A percentile compares a stretch with the other conserved stretches of the same genome.
Evolutionary conservation across 2,888 invertebrate genomes (phyloP).

Genomic region (Alentia gelatinosa): DNA sequence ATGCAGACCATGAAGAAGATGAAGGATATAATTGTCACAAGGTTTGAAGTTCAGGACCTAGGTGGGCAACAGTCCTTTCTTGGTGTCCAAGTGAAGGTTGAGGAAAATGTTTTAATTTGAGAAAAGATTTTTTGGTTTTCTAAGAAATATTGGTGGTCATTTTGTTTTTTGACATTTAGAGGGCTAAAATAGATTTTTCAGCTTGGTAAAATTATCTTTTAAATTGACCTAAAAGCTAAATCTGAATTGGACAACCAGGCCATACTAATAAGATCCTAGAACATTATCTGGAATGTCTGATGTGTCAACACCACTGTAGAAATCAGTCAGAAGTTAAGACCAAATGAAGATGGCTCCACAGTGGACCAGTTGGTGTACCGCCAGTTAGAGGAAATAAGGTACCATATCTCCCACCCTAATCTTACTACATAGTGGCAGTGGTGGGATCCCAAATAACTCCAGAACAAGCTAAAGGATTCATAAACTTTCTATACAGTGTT

Average conservation of each 20-base stretch:
- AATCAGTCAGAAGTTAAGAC: background rate
- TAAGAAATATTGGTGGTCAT: too few relatives aligned
- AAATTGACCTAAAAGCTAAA: too few relatives aligned
- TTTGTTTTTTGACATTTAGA: too few relatives aligned
- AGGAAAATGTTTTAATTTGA: background rate
- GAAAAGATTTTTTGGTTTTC: too few relatives aligned
- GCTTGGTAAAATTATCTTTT: too few relatives aligned
- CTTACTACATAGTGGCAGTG: too few relatives aligned
- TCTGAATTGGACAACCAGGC: conserved; percentile 42
- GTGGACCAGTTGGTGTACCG: background rate
- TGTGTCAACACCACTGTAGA: background rate
- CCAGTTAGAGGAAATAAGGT: too few relatives aligned
- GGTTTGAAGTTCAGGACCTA: conserved; percentile 2
- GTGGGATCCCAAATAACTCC: too few relatives aligned
- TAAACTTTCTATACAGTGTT: too few relatives aligned
- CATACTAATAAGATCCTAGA: conserved; percentile 41
- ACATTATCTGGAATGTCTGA: background rate
- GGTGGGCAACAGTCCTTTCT: conserved; percentile 7
- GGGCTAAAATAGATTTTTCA: too few relatives aligned
- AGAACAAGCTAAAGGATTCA: too few relatives aligned
- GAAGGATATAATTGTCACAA: background rate
- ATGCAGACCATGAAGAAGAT: background rate
- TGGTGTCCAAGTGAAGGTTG: conserved; percentile 20
- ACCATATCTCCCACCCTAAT: too few relatives aligned
- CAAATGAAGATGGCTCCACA: background rate